Base-by-base conservation (phyloP, 1,140 invertebrate genomes). In the Hyphantria cunea region DNA sequence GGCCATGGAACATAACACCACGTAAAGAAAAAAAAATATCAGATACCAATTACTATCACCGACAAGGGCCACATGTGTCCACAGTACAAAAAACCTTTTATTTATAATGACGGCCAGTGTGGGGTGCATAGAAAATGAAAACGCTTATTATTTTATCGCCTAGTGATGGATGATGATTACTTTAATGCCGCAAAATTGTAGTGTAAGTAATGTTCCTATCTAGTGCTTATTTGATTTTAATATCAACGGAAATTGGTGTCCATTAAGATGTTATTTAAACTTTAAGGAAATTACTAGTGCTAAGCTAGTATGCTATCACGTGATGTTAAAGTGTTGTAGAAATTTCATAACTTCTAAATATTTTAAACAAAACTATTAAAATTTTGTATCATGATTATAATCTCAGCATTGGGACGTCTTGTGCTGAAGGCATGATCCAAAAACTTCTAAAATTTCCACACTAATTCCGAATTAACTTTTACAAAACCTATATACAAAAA, bases 81-180 rank as follows among this genome's bases (percentile, higher is more conserved):
- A 58, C 12, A 51, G 51, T 59, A 73, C 68, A 77, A 74, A 78
- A 75, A 80, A 76, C 67, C 68, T 81, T 78, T 81, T 76, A 74
- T 68, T 70, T 74, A 55, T 74, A 77, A 80, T 70, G 67, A 78
- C 66, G 64, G 66, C 60, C 66, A 69, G 76, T 56, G 66, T 71
- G 72, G 82, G 81, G 81, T 84, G 82, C 76, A 87, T 84, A 84
- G 64, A 76, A 68, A 83, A 79, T 80, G 74, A 74, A 78, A 82
- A 80, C 72, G 64, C 68, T 81, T 82, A 81, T 83, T 80, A 80
- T 85, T 80, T 87, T 84, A 84, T 82, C 79, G 70, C 69, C 45
- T 61, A n/a, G 39, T 85, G 81, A 84, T 82, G 66, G 77, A 83
- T 84, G 71, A 67, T 76, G 65, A 66, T 78, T 82, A 80, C 72